Percentiles rank a stretch among this genome's conserved stretches.
These are phyloP conservation scores for Motacilla tschutschensis DNA, from an alignment of 2,113 vertebrate species.

Conservation along the genomic window DNA sequence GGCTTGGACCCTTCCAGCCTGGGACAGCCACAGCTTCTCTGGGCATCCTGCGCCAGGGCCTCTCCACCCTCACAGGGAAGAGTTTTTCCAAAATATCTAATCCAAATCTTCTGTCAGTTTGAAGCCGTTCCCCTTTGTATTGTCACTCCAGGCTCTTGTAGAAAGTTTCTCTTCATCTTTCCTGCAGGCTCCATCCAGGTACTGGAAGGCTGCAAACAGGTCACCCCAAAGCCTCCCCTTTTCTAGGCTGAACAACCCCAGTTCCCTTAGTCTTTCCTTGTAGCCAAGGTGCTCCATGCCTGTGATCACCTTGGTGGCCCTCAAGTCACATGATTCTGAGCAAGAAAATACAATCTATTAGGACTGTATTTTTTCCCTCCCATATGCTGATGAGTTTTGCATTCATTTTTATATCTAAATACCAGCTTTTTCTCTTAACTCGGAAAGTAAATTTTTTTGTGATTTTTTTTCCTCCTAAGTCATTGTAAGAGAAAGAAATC, in stretches of 20 bases:
- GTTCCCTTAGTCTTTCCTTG: not conserved
- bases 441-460: not conserved
- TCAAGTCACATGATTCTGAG: not conserved
- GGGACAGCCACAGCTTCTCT: not conserved
- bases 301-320: not conserved
- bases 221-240: not conserved
- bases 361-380: not conserved
- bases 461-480: not conserved
- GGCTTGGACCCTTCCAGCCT: not conserved
- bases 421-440: not conserved
- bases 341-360: not conserved
- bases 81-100: not conserved
- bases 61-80: not conserved
- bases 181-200: not conserved
- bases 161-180: not conserved
- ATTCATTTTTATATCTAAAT: not conserved
- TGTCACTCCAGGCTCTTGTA: not conserved
- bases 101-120: not conserved
- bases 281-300: not conserved
- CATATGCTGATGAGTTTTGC: not conserved
- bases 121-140: not conserved
- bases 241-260: not conserved
- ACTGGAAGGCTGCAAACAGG: not conserved
- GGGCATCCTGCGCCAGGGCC: not conserved
- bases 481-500: not conserved